Evolutionary conservation across 2,113 vertebrate species (phyloP).

Genomic region (Scolopax mira): DNA sequence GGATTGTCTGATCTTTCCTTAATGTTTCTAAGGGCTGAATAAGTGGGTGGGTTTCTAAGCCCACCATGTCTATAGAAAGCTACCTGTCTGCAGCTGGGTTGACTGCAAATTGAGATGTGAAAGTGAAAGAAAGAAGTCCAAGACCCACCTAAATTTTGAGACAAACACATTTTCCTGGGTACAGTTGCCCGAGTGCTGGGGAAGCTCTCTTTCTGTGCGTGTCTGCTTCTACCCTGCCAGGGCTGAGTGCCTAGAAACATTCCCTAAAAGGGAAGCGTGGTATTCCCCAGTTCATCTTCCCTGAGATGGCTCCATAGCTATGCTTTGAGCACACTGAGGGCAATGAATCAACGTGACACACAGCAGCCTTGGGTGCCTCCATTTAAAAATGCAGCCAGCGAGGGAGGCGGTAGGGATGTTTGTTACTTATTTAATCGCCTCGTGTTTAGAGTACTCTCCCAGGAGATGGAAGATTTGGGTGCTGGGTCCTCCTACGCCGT

Average conservation of each 20-base stretch:
- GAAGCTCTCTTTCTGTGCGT: neutral
- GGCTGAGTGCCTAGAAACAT: neutral
- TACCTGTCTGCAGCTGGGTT: neutral
- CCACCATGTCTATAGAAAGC: neutral
- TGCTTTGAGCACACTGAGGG: neutral
- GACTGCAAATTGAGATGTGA: neutral
- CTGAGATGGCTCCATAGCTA: neutral
- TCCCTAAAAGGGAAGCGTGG: neutral
- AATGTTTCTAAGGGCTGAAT: neutral
- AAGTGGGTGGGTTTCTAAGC: too few species aligned
- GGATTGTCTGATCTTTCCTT: neutral
- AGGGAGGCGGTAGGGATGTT: neutral
- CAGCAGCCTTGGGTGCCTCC: neutral
- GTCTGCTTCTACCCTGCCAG: neutral
- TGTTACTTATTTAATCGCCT: constrained; percentile 25
- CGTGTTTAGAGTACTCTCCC: neutral
- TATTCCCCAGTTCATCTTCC: constrained; percentile 17
- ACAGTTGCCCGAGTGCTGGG: neutral
- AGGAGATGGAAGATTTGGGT: neutral
- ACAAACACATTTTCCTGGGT: neutral
- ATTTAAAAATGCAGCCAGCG: constrained; percentile 21
- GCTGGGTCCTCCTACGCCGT: neutral
- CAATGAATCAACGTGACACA: constrained; percentile 10
- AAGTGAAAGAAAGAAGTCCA: neutral
- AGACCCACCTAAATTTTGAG: neutral